Percentiles rank a stretch among this genome's conserved stretches.
These are phyloP conservation scores for Fregetta grallaria DNA, from an alignment of 2,113 vertebrate species.

Conservation along the genomic window DNA sequence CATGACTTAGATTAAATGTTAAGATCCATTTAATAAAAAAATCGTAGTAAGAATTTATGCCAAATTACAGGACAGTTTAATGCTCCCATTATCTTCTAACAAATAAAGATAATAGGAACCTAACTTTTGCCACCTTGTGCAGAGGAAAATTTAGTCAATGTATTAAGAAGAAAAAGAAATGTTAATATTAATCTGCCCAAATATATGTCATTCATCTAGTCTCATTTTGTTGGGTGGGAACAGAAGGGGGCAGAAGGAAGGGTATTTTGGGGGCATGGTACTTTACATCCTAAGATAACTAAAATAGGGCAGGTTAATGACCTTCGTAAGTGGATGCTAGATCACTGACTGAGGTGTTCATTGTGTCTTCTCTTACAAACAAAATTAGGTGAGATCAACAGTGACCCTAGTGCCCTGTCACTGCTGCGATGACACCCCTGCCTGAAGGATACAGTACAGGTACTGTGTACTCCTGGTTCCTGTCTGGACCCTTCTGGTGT, in stretches of 20 bases:
- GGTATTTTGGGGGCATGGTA: not conserved
- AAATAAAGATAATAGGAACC: not conserved
- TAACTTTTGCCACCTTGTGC: not conserved
- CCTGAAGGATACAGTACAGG: not conserved
- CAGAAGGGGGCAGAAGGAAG: not conserved
- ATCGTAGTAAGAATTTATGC: not conserved
- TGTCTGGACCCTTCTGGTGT: not conserved
- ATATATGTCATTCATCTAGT: not conserved
- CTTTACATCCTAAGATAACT: not conserved
- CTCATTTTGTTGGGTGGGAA: not conserved
- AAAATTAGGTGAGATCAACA: not conserved
- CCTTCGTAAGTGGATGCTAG: not conserved
- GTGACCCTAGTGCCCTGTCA: not conserved
- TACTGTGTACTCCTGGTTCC: not conserved
- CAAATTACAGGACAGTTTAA: not conserved
- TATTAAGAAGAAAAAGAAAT: not conserved
- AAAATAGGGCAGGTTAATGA: not conserved
- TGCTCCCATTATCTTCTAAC: not conserved
- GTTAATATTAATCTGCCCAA: not conserved
- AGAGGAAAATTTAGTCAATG: not conserved
- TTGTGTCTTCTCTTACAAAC: not conserved
- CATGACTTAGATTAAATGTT: not conserved
- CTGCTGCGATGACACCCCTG: not conserved
- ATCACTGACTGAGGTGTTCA: not conserved
- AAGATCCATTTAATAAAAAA: not conserved